Evolutionary conservation across 2,113 vertebrate species (phyloP).

Genomic region (Muntiacus muntjak): DNA sequence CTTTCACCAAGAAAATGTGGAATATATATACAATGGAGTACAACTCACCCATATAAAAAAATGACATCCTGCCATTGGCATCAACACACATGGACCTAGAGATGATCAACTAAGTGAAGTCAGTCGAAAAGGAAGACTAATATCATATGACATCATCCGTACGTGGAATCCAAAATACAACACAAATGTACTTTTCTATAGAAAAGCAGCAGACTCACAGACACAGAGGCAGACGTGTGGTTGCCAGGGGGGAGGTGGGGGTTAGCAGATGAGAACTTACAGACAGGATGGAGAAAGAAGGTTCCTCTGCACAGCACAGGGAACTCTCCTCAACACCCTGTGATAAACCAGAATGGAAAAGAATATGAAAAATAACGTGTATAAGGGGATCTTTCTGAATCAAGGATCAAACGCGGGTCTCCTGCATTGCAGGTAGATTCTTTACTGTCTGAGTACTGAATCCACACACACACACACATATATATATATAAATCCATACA

Average conservation of each 20-base stretch:
- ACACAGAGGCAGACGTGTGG: not conserved
- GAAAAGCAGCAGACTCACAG: not conserved
- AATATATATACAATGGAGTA: not conserved
- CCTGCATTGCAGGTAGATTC: not conserved
- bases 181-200: not conserved
- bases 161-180: not conserved
- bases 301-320: not conserved
- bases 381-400: not conserved
- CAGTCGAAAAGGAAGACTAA: not conserved
- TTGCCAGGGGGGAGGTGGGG: not conserved
- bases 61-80: not conserved
- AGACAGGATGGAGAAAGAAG: not conserved
- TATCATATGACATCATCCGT: not conserved
- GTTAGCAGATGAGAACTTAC: not conserved
- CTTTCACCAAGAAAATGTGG: not conserved
- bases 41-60: not conserved
- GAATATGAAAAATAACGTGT: not conserved
- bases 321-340: not conserved
- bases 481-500: not conserved
- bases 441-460: not conserved
- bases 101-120: not conserved
- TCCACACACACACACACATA: not conserved
- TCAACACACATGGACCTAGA: not conserved
- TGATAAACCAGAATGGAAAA: not conserved
- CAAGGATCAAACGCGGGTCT: not conserved